Evolutionary conservation across 2,888 invertebrate species (phyloP), one percentile per base, ranked within the genome.

Genomic region (Cremastobaeus sp.): DNA sequence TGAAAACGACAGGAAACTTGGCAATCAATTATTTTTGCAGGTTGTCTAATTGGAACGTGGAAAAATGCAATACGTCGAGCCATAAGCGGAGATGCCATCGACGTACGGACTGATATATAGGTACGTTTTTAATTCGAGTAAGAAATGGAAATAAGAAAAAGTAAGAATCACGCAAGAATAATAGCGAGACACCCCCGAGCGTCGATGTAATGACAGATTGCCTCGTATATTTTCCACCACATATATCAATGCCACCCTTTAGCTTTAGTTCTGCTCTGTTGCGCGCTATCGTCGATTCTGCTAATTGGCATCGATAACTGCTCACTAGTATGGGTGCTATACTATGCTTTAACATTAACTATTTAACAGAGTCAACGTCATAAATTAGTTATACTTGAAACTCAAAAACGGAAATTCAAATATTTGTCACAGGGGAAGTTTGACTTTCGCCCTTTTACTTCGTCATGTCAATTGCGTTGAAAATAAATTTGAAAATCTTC

Each of bases 151-250:
- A 37, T 50, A 17, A 3, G 28, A 45, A 54, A 48, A 71, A 45
- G 41, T 64, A 60, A 65, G 28, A 57, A 64, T 55, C 34, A 48
- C 32, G 64, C 37, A 43, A 50, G 64, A 72, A 72, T 66, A 72
- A 64, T 62, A 65, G 32, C 21, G 54, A 41, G 78, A 76, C 78
- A 79, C 77, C 79, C 80, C 66, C 74, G 82, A 82, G 84, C 82
- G 85, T 86, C 86, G 86, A 87, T 86, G 77, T 82, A 81, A 82
- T 86, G 86, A 87, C 86, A 85, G 85, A 87, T 87, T 87, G 83
- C 81, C 81, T 82, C 80, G 79, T 81, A 83, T 85, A 87, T 86
- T 86, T 87, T 87, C 86, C 86, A 86, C 85, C 83, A 87, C 86
- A 86, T 87, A 86, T 81, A 87, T 87, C 86, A 87, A 83, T 82